Evolutionary conservation across 2,797 vertebrate species (phyloP).

Genomic region (Ptychobarbus kaznakovi): DNA sequence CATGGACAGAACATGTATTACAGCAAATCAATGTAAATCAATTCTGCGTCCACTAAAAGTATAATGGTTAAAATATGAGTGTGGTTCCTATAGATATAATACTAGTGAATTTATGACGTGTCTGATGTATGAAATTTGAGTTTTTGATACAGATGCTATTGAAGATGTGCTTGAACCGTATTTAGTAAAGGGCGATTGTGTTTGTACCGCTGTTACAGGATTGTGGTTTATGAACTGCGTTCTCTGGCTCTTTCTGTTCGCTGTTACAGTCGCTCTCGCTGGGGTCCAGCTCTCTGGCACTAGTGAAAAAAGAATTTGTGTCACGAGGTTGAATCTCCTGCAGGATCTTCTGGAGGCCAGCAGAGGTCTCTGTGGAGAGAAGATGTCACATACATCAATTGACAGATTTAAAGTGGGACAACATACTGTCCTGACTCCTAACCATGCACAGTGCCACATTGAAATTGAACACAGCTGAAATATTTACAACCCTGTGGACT

Average conservation of each 20-base stretch:
- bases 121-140: too few relatives aligned
- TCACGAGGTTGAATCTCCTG: slow-evolving; percentile 93
- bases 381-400: neutral
- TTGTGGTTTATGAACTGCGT: neutral
- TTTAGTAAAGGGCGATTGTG: neutral
- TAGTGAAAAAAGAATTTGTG: slow-evolving; percentile 92
- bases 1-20: slow-evolving; percentile 59
- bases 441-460: neutral
- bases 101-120: neutral
- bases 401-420: neutral
- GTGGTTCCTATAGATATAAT: neutral
- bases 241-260: slow-evolving; percentile 10
- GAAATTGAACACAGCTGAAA: neutral
- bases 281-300: slow-evolving; percentile 83
- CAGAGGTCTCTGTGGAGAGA: slow-evolving; percentile 78
- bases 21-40: slow-evolving; percentile 14
- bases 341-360: slow-evolving; percentile 87
- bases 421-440: neutral
- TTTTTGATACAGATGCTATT: neutral
- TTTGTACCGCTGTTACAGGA: slow-evolving; percentile 27
- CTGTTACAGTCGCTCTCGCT: slow-evolving; percentile 39
- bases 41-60: neutral
- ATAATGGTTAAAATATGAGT: neutral
- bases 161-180: too few relatives aligned
- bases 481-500: too few relatives aligned